Percentiles rank a stretch among this genome's conserved stretches.
Conservation (phyloP, 2,888 invertebrate genomes). For the Drosophila maculinotata region DNA sequence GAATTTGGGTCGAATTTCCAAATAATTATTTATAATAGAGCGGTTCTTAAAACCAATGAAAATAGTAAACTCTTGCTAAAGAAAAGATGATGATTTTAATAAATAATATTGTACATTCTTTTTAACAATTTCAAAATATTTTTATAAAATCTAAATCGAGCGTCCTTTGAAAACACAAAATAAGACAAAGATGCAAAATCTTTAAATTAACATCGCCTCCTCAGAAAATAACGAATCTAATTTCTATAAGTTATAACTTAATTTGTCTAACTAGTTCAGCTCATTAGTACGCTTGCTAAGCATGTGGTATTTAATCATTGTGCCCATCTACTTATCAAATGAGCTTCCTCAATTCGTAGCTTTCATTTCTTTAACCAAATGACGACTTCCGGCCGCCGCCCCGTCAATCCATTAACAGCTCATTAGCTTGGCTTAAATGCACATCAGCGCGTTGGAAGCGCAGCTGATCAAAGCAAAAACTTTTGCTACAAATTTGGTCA, state of each 20-base stretch:
- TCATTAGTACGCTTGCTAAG: conserved; percentile 42
- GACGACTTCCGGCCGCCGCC: conserved; percentile 55
- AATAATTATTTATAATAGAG: too few species aligned
- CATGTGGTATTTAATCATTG: conserved; percentile 40
- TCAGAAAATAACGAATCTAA: background rate
- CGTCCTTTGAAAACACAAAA: too few species aligned
- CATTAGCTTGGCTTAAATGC: conserved; percentile 64
- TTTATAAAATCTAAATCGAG: too few species aligned
- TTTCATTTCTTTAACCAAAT: conserved; percentile 62
- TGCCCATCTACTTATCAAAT: conserved; percentile 43
- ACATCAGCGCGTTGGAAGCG: conserved; percentile 37
- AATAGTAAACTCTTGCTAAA: too few species aligned
- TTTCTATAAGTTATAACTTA: background rate
- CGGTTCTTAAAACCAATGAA: too few species aligned
- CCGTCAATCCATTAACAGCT: conserved; percentile 46
- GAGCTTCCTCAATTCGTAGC: conserved; percentile 58
- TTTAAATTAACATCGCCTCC: too few species aligned
- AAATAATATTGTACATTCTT: too few species aligned
- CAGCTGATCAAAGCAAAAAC: conserved; percentile 64
- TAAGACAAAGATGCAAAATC: too few species aligned
- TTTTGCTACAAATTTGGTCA: conserved; percentile 42
- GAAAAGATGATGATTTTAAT: too few species aligned
- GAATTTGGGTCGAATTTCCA: too few species aligned
- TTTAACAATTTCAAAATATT: too few species aligned
- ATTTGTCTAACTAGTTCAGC: conserved; percentile 13